Conservation (phyloP, 2,888 invertebrate genomes). For the Plebejus melissa region DNA sequence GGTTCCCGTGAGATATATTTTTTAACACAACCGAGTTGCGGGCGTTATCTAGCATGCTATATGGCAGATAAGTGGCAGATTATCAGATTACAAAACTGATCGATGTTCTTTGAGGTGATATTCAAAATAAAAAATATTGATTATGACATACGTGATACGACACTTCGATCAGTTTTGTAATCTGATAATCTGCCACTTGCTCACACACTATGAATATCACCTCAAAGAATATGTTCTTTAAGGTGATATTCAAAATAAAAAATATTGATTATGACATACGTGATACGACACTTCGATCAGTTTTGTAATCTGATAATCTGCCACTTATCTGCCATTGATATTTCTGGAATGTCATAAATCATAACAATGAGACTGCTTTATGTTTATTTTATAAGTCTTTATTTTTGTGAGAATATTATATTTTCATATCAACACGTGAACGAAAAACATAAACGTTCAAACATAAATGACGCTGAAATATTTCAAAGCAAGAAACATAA, state of each 20-base stretch:
- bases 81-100: background rate
- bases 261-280: too few relatives aligned
- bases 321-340: conserved; percentile 1
- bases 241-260: too few relatives aligned
- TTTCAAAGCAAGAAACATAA: conserved; percentile 32
- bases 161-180: background rate
- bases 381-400: conserved; percentile 39
- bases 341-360: conserved; percentile 37
- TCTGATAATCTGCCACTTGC: background rate
- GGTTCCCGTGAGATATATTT: too few relatives aligned
- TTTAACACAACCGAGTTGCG: too few relatives aligned
- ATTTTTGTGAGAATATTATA: conserved; percentile 36
- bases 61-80: background rate
- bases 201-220: too few relatives aligned
- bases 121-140: too few relatives aligned
- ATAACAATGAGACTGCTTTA: conserved; percentile 36
- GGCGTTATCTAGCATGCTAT: too few relatives aligned
- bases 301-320: background rate
- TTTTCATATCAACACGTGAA: conserved; percentile 38
- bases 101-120: too few relatives aligned
- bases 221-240: too few relatives aligned
- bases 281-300: background rate
- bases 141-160: too few relatives aligned
- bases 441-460: conserved; percentile 30
- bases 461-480: conserved; percentile 20